Base-by-base conservation (phyloP, 2,888 invertebrate genomes). In the Netelia inedita region DNA sequence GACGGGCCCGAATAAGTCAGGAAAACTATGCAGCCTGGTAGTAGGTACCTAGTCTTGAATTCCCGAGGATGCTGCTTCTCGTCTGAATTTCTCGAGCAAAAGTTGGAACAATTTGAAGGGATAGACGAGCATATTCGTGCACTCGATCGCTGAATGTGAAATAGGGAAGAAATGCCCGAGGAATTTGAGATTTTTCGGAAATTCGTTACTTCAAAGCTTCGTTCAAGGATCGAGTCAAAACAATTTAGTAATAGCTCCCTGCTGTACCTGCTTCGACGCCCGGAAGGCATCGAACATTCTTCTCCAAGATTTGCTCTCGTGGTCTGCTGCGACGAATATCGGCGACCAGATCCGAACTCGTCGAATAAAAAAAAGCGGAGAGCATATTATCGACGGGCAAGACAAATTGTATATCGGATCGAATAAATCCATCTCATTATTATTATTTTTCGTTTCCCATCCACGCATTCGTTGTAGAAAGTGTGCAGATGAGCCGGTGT, bases 21-120 rank as follows among this genome's bases (percentile, higher is more conserved):
- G 16, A 1, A 19, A 46, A 16, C 23, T 68, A 23, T 35, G 35
- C 65, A 65, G 35, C 11, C 21, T 46, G 14, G 3, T 10, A 46
- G 35, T 35, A 35, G 35, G 8, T 35, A 35, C 35, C 6, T 35
- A 35, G 23, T 68, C 68, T 46, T 46, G 19, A 11, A 78, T 46
- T 55, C 23, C 53, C 68, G 19, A 23, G 16, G 14, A 55, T 59
- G 14, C 41, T 68, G 43, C 59, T 53, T n/a, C n/a, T 16, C 46
- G 59, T 1, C 35, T 50, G 10, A 57, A 46, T 59, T 59, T 43
- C 43, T 19, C 59, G 50, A 16, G 41, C 11, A n/a, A 75, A 55
- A 75, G 55, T 75, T 55, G 2, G 63, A 35, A 68, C 68, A 53
- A 82, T 71, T 72, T 66, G 21, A 55, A 46, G 35, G 16, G 50